phyloP scores from a whole-genome alignment of 1,140 invertebrate genomes.

The Eriocheir sinensis region DNA sequence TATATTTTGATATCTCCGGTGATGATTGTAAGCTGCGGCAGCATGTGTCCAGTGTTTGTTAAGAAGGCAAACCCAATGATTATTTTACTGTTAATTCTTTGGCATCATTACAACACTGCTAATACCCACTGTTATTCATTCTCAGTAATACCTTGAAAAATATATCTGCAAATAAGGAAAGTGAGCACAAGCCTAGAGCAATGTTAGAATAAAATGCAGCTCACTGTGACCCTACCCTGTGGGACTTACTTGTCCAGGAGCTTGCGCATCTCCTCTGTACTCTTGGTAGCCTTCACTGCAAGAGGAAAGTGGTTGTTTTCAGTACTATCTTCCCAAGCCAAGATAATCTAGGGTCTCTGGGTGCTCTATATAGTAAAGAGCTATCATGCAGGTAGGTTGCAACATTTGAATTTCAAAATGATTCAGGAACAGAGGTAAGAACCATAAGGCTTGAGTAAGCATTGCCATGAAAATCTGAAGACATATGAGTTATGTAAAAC shows the following conservation, averaged over 20 bases:
- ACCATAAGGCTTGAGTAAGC: slow-evolving; percentile 14
- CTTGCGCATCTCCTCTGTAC: slow-evolving; percentile 96
- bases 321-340: slow-evolving; percentile 48
- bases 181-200: slow-evolving; percentile 57
- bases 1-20: not conserved
- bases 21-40: not conserved
- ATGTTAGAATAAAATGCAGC: slow-evolving; percentile 71
- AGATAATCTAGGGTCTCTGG: slow-evolving; percentile 29
- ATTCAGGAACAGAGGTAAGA: slow-evolving; percentile 13
- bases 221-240: slow-evolving; percentile 56
- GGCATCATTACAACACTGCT: not conserved
- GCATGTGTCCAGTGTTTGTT: not conserved
- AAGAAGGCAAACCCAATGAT: not conserved
- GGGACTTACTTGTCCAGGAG: slow-evolving; percentile 89
- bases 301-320: slow-evolving; percentile 73
- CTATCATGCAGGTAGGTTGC: not conserved
- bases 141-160: slow-evolving; percentile 45
- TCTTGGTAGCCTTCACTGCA: slow-evolving; percentile 82
- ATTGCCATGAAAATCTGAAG: slow-evolving; percentile 16
- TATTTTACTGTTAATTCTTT: not conserved
- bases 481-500: not conserved
- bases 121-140: slow-evolving; percentile 34
- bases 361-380: not conserved
- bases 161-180: slow-evolving; percentile 42
- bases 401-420: not conserved